Evolutionary conservation across 2,797 vertebrate species (phyloP), one percentile per base, ranked within the genome.

Genomic region (Heterohyrax brucei): DNA sequence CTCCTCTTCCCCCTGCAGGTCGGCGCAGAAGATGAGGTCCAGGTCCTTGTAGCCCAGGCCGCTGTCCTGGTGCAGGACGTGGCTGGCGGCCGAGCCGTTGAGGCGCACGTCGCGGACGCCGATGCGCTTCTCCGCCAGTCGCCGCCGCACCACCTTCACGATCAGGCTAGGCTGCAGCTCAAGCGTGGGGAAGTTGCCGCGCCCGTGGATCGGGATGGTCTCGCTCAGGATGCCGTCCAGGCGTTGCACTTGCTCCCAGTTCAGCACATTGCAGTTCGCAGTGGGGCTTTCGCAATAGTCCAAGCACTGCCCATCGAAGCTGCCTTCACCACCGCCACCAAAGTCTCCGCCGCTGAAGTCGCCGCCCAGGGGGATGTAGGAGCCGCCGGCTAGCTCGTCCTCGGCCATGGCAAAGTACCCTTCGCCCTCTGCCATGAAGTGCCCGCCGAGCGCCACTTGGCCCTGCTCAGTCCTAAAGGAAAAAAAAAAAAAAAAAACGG

Each of bases 11-110:
- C 99, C 99, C 95, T 99, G 99, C 97, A 99, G 99, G 86, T 99
- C 99, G 30, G 99, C 99, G 97, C 99, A 99, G 98, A 99, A 99
- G 98, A 99, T 99, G 94, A 99, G 99, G 98, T 99, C 99, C 92
- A 99, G 99, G 98, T 99, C 99, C 98, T 99, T 99, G 98, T 99
- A 99, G 95, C 99, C 99, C 98, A 99, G 98, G 88, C 99, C 99
- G 97, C 99, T 99, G 95, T 99, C 99, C 97, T 99, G 99, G 97
- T 99, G 99, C 86, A 99, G 99, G 86, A 99, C 98, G 97, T 99
- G 99, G 97, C 99, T 99, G 97, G 99, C 99, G 0, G 99, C 99
- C 1, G 99, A 99, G 94, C 99, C 99, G 97, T 99, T 99, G 86
- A 99, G 98, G 95, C 99, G 98, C 96, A 99, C 99, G 95, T 99